Evolutionary conservation across 1,140 invertebrate genomes (phyloP), one percentile per base, ranked within the genome.

Genomic region (Papilio dardanus): DNA sequence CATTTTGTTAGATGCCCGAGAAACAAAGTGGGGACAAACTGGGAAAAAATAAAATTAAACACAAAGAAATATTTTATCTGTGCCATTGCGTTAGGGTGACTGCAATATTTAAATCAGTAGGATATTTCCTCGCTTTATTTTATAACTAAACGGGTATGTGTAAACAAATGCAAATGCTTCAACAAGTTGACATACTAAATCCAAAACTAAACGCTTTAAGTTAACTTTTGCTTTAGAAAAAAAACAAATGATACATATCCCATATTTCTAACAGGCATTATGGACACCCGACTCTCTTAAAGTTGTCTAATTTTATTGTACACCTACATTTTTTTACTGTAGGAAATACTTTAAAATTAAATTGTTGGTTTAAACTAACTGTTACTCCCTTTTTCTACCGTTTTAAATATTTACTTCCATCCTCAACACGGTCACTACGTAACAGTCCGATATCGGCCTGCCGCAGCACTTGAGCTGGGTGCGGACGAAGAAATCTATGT

Each of bases 51-150:
- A 68, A 68, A 68, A 68, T 68, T 68, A 68, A 68, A 68, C 66
- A 68, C 30, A 68, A 68, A 68, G 66, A 68, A 68, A 68, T 68
- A 68, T 68, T 68, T 68, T 68, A 68, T 68, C 66, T 68, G 66
- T 68, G 33, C 66, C 66, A 68, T 68, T 68, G 66, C 66, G 30
- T 65, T 65, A 65, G 62, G 62, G 30, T 10, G 66, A 31, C 66
- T 68, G 19, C 31, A 37, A 68, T 12, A 21, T 68, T 68, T 68
- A 68, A 68, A 68, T 68, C 19, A 68, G 66, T 68, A 68, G 31
- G 66, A 35, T 37, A 35, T 33, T 16, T 68, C 33, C 33, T 21
- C 4, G 31, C 37, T 37, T 67, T 68, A 21, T 19, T 35, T 68
- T 19, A 37, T 68, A 67, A n/a, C n/a, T n/a, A n/a, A 67, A 67